These are phyloP conservation scores for Lineus longissimus DNA, from an alignment of 1,140 invertebrate species.

Conservation along the genomic window DNA sequence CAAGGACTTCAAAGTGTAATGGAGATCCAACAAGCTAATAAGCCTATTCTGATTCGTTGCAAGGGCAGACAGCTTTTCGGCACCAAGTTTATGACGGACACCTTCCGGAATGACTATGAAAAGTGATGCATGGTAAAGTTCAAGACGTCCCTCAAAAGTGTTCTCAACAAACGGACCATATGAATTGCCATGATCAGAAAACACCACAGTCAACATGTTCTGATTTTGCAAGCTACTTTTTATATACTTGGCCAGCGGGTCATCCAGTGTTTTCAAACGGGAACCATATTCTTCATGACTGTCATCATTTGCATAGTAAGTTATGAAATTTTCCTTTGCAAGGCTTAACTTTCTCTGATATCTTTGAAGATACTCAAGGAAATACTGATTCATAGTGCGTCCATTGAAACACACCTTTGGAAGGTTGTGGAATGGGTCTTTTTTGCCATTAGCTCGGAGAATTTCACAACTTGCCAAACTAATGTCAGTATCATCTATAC, in stretches of 20 bases:
- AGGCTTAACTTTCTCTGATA: slow-evolving; percentile 28
- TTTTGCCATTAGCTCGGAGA: slow-evolving; percentile 29
- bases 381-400: slow-evolving; percentile 42
- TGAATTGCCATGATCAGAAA: slow-evolving; percentile 49
- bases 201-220: slow-evolving; percentile 42
- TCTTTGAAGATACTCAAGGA: slow-evolving; percentile 37
- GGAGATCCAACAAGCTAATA: slow-evolving; percentile 33
- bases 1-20: slow-evolving; percentile 27
- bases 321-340: slow-evolving; percentile 26
- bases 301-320: slow-evolving; percentile 37
- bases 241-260: slow-evolving; percentile 29
- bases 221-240: slow-evolving; percentile 15
- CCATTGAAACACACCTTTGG: slow-evolving; percentile 45
- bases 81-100: slow-evolving; percentile 22
- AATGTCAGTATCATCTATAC: slow-evolving; percentile 29
- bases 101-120: slow-evolving; percentile 32
- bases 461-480: slow-evolving; percentile 44
- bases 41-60: slow-evolving; percentile 30
- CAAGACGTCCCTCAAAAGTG: slow-evolving; percentile 34
- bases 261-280: slow-evolving; percentile 42
- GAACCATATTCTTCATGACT: slow-evolving; percentile 44
- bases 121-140: slow-evolving; percentile 46
- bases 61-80: slow-evolving; percentile 20
- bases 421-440: slow-evolving; percentile 45
- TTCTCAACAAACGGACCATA: slow-evolving; percentile 41